These are phyloP conservation scores for Leucophenga varia DNA, from an alignment of 1,140 invertebrate genomes.

Conservation along the genomic window DNA sequence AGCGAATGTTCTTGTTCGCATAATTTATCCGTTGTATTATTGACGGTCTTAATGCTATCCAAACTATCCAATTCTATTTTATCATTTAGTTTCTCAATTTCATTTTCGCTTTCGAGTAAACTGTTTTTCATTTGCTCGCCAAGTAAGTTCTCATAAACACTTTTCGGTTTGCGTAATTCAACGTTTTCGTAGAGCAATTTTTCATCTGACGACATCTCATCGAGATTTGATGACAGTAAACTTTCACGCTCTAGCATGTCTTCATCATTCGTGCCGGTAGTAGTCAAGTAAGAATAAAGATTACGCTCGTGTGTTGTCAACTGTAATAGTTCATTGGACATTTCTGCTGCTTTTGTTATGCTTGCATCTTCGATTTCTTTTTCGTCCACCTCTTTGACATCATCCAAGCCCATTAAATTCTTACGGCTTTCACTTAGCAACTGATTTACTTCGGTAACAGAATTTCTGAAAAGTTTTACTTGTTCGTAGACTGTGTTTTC, in stretches of 20 bases:
- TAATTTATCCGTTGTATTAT: slow-evolving; percentile 25
- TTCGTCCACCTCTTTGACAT: slow-evolving; percentile 31
- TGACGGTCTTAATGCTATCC: slow-evolving; percentile 52
- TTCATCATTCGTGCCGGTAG: too few species aligned
- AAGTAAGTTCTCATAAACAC: slow-evolving; percentile 60
- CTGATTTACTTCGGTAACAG: slow-evolving; percentile 74
- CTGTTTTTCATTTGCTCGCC: slow-evolving; percentile 47
- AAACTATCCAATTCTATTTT: slow-evolving; percentile 46
- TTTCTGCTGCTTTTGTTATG: slow-evolving; percentile 42
- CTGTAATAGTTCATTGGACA: slow-evolving; percentile 37
- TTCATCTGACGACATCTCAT: slow-evolving; percentile 5
- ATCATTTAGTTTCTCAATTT: slow-evolving; percentile 21
- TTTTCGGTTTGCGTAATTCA: slow-evolving; percentile 54
- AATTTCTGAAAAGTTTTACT: slow-evolving; percentile 71
- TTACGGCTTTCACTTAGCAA: slow-evolving; percentile 49
- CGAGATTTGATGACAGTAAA: too few species aligned
- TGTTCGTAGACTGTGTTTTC: slow-evolving; percentile 68
- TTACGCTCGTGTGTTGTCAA: too few species aligned
- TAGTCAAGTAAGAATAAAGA: too few species aligned
- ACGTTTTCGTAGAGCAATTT: slow-evolving; percentile 52
- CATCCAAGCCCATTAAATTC: slow-evolving; percentile 45
- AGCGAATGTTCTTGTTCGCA: slow-evolving; percentile 16
- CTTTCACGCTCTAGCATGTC: too few species aligned
- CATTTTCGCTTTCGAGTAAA: slow-evolving; percentile 10
- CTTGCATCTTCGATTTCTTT: slow-evolving; percentile 40